Evolutionary conservation across 2,113 vertebrate species (phyloP), one percentile per base, ranked within the genome.

Genomic region (Castor canadensis): DNA sequence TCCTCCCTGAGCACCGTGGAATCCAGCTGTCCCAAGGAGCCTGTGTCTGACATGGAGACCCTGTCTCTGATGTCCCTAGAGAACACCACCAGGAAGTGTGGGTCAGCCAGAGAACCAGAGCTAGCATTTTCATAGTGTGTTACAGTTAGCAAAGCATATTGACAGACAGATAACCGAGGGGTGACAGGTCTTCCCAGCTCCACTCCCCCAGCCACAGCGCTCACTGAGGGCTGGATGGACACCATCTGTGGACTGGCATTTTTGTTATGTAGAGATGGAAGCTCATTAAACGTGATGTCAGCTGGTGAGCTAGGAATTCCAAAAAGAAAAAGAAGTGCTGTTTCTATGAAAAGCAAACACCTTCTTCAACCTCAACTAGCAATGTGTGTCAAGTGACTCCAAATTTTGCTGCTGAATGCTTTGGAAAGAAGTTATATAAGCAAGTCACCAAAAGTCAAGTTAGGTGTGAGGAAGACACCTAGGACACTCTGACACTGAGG

Each of bases 31-130:
- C 49, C 40, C 16, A 5, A 45, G 38, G 47, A 52, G n/a, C 16
- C 35, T 56, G 43, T 16, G 73, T 26, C 58, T 1, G 4, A 72
- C 38, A 72, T 28, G 5, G 5, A 40, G 43, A 71, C 75, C 69
- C 1, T n/a, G n/a, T n/a, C n/a, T 7, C 4, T 19, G 20, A 54
- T 24, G n/a, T 4, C 7, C 19, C 13, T 1, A 5, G 43, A 45
- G 9, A 38, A 16, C 17, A 35, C 1, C 2, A 15, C 9, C 43
- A 19, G 5, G 35, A 49, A 24, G 24, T 9, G 0, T 22, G 5
- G n/a, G 45, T 35, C 73, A 60, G 6, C n/a, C n/a, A n/a, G n/a
- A n/a, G n/a, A n/a, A n/a, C 3, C 3, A 40, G 79, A 8, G 38
- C 40, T 12, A n/a, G 66, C 38, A 0, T 89, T 66, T 60, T 32